Percentiles rank a stretch among this genome's conserved stretches.
Conservation (phyloP, 2,888 invertebrate species). For the Micropterix aruncella region DNA sequence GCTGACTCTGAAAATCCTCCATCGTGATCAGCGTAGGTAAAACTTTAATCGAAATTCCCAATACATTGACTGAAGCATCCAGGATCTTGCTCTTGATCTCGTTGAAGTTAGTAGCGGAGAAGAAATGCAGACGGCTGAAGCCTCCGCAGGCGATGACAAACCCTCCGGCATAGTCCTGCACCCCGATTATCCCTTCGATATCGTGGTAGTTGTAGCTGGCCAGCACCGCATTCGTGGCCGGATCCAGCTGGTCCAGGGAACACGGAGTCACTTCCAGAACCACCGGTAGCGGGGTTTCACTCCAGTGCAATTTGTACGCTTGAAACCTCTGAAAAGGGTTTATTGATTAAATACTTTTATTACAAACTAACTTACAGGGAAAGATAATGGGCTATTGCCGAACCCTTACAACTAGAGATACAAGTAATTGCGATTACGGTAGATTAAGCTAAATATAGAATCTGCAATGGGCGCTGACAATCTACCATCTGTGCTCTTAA, state of each 20-base stretch:
- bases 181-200: constrained; percentile 40
- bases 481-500: no score
- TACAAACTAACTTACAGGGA: no score
- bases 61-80: constrained; percentile 65
- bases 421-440: no score
- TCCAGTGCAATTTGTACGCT: constrained; percentile 95
- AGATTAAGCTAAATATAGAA: no score
- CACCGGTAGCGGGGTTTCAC: constrained; percentile 77
- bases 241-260: constrained; percentile 84
- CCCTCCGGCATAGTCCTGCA: constrained; percentile 83
- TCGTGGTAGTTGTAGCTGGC: constrained; percentile 42
- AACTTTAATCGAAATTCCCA: constrained; percentile 75
- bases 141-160: constrained; percentile 86
- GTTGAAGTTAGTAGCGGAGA: constrained; percentile 73
- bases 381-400: no score
- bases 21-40: constrained; percentile 69
- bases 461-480: no score
- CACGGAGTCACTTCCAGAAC: constrained; percentile 86
- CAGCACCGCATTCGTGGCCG: constrained; percentile 66
- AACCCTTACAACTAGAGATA: no score
- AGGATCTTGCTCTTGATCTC: constrained; percentile 77
- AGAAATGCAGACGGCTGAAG: constrained; percentile 82
- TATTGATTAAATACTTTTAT: no score
- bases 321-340: constrained; percentile 79
- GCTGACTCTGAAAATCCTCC: constrained; percentile 74